These are phyloP conservation scores for Metallyticus violacea DNA, from an alignment of 2,888 invertebrate genomes.

Conservation along the genomic window DNA sequence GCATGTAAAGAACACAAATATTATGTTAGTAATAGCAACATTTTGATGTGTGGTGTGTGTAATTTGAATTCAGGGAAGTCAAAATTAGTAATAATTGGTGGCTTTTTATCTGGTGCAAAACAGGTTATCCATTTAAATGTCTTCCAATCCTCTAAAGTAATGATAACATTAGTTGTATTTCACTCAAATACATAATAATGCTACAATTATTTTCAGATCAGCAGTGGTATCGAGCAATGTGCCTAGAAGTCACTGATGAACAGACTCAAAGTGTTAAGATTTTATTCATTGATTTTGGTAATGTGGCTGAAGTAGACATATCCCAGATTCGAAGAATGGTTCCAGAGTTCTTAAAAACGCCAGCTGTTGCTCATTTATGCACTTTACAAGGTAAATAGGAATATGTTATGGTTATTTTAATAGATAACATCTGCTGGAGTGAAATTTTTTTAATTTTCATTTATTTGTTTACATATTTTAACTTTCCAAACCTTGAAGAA, in stretches of 20 bases:
- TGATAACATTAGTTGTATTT: background rate
- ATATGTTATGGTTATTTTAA: background rate
- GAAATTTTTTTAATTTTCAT: too few species aligned
- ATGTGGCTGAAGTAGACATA: background rate
- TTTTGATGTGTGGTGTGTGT: too few species aligned
- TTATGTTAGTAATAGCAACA: too few species aligned
- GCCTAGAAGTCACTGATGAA: background rate
- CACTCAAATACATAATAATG: background rate
- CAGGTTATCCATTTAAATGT: too few species aligned
- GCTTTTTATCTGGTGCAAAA: too few species aligned
- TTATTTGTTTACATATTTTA: too few species aligned
- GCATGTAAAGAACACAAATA: too few species aligned
- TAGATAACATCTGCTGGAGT: too few species aligned
- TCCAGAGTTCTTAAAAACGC: background rate
- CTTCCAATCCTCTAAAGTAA: background rate
- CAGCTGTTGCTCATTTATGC: background rate
- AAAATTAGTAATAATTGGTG: too few species aligned
- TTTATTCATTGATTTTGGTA: background rate
- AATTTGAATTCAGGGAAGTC: too few species aligned
- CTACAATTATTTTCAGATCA: background rate
- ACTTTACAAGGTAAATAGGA: background rate
- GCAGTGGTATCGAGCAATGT: background rate
- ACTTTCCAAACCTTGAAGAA: too few species aligned
- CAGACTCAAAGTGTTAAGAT: background rate
- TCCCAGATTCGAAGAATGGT: background rate